Base-by-base conservation (phyloP, 1,140 invertebrate species). In the Caenorhabditis elegans region DNA sequence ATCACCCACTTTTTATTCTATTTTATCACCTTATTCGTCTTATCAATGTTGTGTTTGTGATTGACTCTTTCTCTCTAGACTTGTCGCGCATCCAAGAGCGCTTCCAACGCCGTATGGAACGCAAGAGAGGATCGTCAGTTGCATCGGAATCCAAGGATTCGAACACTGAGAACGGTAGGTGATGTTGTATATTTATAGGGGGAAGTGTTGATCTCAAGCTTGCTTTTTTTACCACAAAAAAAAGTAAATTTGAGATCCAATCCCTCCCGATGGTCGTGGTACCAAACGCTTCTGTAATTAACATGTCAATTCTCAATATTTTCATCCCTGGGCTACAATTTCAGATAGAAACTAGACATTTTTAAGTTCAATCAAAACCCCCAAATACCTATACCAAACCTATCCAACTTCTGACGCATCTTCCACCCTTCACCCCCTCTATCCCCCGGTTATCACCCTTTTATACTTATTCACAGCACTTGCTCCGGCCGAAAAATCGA, bases 1-100 rank as follows among this genome's bases (percentile, higher is more conserved):
- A 43, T 43, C 46, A 48, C 46, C 46, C 76, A 77, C 76, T 77
- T 46, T 15, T 53, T 46, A 82, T 53, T 28, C 34, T 19, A 31
- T 76, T 13, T 48, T 70, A 79, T 79, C 78, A 70, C 48, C 78
- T 79, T 11, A 60, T 79, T 34, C 36, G 34, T 53, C 26, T 51
- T 13, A 34, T 79, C 34, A 79, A 43, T 36, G 55, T 65, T 46
- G 55, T 48, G 55, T 79, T 79, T 79, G 51, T 55, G 36, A 79
- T 79, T 79, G 51, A 53, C 81, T 77, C 80, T 82, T 82, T 83
- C 76, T 70, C 43, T 76, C 39, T 85, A 89, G 88, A 89, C 89
- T 76, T 89, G 79, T 80, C 31, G 70, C 89, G 88, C 70, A 85
- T 89, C 43, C 88, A 89, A 81, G 88, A 89, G 78, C 87, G 88